These are phyloP conservation scores for Anguilla rostrata DNA, from an alignment of 2,113 vertebrate species.

Conservation along the genomic window DNA sequence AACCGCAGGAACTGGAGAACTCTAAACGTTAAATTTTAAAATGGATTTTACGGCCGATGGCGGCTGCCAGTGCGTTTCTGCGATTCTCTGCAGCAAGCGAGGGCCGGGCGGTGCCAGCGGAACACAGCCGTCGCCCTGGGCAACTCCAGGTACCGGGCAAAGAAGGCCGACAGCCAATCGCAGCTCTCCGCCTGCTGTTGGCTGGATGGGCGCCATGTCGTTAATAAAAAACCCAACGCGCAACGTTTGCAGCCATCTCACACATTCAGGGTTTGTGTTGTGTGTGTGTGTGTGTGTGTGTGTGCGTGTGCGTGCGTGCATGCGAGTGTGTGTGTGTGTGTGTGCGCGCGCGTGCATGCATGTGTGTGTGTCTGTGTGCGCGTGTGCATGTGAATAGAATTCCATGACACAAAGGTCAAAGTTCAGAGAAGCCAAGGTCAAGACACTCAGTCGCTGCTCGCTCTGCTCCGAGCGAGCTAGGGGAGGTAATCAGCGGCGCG, in stretches of 20 bases:
- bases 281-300: too few relatives aligned
- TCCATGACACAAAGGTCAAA: not conserved
- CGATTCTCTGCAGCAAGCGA: not conserved
- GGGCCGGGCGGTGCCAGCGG: not conserved
- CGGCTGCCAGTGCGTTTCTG: not conserved
- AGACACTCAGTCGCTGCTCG: too few relatives aligned
- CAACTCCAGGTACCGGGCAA: slow-evolving; percentile 86
- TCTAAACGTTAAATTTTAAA: too few relatives aligned
- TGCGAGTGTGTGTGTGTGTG: too few relatives aligned
- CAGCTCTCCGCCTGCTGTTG: slow-evolving; percentile 74
- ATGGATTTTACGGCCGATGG: too few relatives aligned
- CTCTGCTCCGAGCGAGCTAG: too few relatives aligned
- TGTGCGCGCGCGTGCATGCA: too few relatives aligned
- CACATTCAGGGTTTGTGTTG: not conserved
- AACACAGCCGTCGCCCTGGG: slow-evolving; percentile 39
- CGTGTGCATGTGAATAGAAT: not conserved
- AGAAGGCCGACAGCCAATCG: slow-evolving; percentile 81
- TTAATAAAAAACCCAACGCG: slow-evolving; percentile 89
- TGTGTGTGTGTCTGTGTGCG: too few relatives aligned
- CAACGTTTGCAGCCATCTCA: slow-evolving; percentile 52
- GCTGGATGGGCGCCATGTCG: slow-evolving; percentile 86
- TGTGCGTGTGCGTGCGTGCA: too few relatives aligned
- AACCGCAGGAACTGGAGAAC: too few relatives aligned
- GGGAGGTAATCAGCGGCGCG: too few relatives aligned
- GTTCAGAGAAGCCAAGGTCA: not conserved